These are phyloP conservation scores for Ptilonorhynchus violaceus DNA, from an alignment of 2,113 vertebrate species.

Conservation along the genomic window DNA sequence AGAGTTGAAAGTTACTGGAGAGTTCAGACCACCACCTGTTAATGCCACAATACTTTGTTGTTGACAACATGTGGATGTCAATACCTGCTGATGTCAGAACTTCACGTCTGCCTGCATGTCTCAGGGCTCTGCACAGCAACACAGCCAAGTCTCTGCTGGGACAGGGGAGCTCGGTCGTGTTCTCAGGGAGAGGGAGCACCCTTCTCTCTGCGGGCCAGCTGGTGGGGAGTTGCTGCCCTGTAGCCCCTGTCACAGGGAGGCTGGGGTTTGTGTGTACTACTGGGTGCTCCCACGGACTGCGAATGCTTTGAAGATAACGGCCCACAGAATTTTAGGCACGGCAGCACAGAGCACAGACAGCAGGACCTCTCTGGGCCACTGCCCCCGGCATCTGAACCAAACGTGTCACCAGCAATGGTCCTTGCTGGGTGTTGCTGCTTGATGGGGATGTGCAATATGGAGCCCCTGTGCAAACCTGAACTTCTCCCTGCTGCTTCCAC, in stretches of 20 bases:
- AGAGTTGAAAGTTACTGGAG: not conserved
- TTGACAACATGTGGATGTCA: rapidly evolving
- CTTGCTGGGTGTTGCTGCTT: not conserved
- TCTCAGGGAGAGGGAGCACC: not conserved
- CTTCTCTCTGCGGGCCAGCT: not conserved
- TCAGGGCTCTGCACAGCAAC: not conserved
- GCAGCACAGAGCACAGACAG: not conserved
- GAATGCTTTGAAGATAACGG: rapidly evolving
- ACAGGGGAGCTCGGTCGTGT: not conserved
- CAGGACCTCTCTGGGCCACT: not conserved
- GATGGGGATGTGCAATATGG: rapidly evolving
- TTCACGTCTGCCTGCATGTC: rapidly evolving
- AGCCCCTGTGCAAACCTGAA: not conserved
- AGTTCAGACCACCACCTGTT: not conserved
- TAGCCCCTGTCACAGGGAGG: rapidly evolving
- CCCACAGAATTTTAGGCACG: rapidly evolving
- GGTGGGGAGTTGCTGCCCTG: not conserved
- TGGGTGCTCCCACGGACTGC: rapidly evolving
- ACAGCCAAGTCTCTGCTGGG: rapidly evolving
- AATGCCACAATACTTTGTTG: rapidly evolving
- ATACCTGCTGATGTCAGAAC: too few species aligned
- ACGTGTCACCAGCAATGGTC: rapidly evolving
- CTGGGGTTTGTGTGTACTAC: rapidly evolving
- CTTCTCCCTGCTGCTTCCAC: not conserved
- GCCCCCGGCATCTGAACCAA: rapidly evolving